Base-by-base conservation (phyloP, 2,797 vertebrate species). In the Pseudomugil tenellus region DNA sequence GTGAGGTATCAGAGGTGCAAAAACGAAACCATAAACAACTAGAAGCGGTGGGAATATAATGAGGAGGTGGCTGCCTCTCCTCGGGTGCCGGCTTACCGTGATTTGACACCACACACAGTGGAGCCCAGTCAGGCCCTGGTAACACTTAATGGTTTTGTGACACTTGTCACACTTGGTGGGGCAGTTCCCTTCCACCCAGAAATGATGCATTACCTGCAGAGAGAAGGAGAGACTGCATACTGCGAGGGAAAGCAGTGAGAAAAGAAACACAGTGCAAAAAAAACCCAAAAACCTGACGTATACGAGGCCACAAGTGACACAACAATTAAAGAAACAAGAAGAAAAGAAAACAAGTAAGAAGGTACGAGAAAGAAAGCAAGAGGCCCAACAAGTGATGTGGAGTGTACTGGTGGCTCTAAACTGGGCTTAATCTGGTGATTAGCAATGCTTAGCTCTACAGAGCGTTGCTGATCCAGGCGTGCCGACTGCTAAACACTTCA, bases 21-120 rank as follows among this genome's bases (percentile, higher is more conserved):
- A 86, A 85, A 82, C 4, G 6, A 83, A 88, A 85, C 54, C 63
- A 72, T 84, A 85, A 79, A 91, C 79, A 87, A 89, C 66, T 77
- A 84, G 70, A 84, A 88, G 81, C 87, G 83, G 85, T 83, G 76
- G 85, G 80, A 73, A 71, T 79, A 87, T 91, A 90, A 91, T 89
- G 88, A 92, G 84, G 77, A 90, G 83, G 84, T 46, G 82, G 86
- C 74, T 83, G 85, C 73, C 53, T 84, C 75, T 87, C 84, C 70
- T 74, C 58, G 23, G 81, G 67, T 65, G 94, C 95, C 91, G 93
- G 63, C 90, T 84, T 91, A 97, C 96, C 87, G 96, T 97, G 90
- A 96, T 96, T 87, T 98, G 96, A 95, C 96, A 98, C 96, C 96
- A 98, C 79, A 96, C 96, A 86, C 96, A 98, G 81, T 97, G 96